phyloP scores from a whole-genome alignment of 2,113 vertebrate genomes.

The Peucedramus taeniatus region DNA sequence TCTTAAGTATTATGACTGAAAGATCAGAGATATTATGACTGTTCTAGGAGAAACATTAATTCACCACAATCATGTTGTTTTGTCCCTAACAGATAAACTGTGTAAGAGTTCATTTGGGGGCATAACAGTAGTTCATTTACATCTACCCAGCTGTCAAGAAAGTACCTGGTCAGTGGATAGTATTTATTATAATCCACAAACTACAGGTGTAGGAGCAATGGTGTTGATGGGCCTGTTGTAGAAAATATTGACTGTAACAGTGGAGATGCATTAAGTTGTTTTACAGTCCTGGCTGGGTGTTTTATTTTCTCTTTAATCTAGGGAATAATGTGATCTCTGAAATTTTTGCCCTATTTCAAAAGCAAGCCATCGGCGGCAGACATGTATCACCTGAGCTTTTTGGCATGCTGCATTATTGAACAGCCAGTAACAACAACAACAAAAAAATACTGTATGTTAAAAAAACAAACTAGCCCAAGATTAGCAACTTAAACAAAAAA shows the following conservation, averaged over 20 bases:
- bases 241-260: not conserved
- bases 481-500: not conserved
- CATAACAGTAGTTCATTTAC: not conserved
- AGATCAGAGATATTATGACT: not conserved
- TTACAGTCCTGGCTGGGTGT: not conserved
- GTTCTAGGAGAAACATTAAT: not conserved
- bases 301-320: not conserved
- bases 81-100: not conserved
- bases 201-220: not conserved
- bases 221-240: not conserved
- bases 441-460: not conserved
- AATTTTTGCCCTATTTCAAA: not conserved
- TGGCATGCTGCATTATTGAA: not conserved
- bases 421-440: not conserved
- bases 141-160: not conserved
- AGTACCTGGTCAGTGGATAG: not conserved
- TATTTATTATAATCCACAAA: not conserved
- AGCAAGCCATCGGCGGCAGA: not conserved
- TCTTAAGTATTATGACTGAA: not conserved
- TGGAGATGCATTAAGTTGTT: not conserved
- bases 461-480: not conserved
- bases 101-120: not conserved
- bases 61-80: not conserved
- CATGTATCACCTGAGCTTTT: not conserved
- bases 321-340: not conserved